Evolutionary conservation across 2,113 vertebrate genomes (phyloP).

Genomic region (Cynopterus brachyotis): DNA sequence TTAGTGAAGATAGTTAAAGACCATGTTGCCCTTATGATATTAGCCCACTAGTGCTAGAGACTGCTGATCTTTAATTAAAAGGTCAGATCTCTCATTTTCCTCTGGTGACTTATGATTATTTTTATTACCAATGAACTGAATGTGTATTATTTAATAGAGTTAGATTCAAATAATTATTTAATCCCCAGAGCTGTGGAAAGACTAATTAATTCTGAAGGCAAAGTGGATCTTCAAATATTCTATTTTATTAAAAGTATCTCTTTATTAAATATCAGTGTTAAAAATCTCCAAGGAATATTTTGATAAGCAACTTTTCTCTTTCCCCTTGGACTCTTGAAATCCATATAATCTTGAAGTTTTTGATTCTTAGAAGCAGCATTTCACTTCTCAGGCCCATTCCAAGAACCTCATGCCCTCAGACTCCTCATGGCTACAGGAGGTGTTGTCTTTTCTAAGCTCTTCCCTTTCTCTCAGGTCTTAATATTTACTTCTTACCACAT

Average conservation of each 20-base stretch:
- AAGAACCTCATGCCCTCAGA: background rate
- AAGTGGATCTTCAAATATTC: constrained; percentile 68
- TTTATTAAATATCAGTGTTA: constrained; percentile 54
- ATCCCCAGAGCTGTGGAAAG: constrained; percentile 59
- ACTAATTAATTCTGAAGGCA: constrained; percentile 59
- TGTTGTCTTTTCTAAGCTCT: background rate
- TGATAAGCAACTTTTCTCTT: background rate
- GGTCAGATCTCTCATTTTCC: constrained; percentile 78
- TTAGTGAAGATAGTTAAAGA: constrained; percentile 79
- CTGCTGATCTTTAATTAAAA: constrained; percentile 83
- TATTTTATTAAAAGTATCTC: constrained; percentile 36
- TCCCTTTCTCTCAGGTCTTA: background rate
- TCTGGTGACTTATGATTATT: constrained; percentile 79
- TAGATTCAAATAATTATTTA: constrained; percentile 72
- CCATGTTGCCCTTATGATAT: constrained; percentile 78
- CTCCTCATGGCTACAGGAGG: background rate
- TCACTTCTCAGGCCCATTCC: background rate
- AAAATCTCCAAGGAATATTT: constrained; percentile 29
- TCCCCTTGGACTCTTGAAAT: background rate
- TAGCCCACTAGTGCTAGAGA: constrained; percentile 70
- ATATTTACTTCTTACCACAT: background rate
- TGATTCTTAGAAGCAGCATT: constrained; percentile 6
- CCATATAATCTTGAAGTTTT: background rate
- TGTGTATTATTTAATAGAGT: constrained; percentile 77
- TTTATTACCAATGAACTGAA: constrained; percentile 75